Percentiles rank a stretch among this genome's conserved stretches.
phyloP scores from a whole-genome alignment of 2,113 vertebrate species.

The Syrmaticus mikado region DNA sequence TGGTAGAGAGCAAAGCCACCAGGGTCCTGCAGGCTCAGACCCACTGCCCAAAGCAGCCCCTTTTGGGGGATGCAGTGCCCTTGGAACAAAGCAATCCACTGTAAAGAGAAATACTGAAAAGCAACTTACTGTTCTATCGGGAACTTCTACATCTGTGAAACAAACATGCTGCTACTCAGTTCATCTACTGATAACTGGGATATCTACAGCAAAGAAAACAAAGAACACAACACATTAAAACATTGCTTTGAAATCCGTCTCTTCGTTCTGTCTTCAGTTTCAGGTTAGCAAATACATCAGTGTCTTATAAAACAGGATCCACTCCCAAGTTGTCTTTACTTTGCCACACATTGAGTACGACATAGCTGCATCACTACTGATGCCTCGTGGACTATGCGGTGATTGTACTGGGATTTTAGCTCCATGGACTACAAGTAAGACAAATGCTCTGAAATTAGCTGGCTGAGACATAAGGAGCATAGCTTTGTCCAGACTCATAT shows the following conservation, averaged over 20 bases:
- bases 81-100: slow-evolving; percentile 4
- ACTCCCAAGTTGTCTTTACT: slow-evolving; percentile 22
- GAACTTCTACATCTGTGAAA: slow-evolving; percentile 86
- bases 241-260: background rate
- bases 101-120: slow-evolving; percentile 55
- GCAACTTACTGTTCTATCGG: slow-evolving; percentile 82
- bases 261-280: slow-evolving; percentile 54
- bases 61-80: background rate
- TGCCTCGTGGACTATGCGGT: background rate
- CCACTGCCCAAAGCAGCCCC: background rate
- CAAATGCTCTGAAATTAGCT: slow-evolving; percentile 25
- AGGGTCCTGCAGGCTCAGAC: background rate
- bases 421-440: slow-evolving; percentile 1
- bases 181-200: slow-evolving; percentile 86
- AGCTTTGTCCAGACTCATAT: slow-evolving; percentile 11
- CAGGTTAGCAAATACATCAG: slow-evolving; percentile 28
- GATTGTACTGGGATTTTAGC: slow-evolving; percentile 24
- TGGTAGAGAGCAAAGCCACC: background rate
- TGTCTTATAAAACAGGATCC: slow-evolving; percentile 9
- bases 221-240: slow-evolving; percentile 76
- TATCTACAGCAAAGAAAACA: slow-evolving; percentile 79
- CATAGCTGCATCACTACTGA: background rate
- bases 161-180: slow-evolving; percentile 86
- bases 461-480: background rate
- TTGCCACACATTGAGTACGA: slow-evolving; percentile 22